Percentiles rank a stretch among this genome's conserved stretches.
Conservation (phyloP, 2,888 invertebrate genomes). For the Ischnus inquisitorius region DNA sequence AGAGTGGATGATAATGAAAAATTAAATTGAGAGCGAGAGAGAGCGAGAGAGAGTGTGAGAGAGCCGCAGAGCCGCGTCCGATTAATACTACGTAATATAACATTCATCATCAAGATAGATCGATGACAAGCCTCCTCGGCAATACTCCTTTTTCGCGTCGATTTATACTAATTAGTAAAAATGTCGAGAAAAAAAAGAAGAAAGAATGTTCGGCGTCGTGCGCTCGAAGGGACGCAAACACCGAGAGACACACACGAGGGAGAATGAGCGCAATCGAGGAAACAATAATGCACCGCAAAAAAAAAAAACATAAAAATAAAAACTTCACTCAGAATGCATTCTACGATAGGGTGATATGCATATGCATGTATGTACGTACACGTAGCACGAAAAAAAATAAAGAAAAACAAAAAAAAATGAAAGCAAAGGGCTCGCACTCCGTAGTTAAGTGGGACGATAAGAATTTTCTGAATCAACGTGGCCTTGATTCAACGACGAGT, state of each 20-base stretch:
- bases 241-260: slow-evolving; percentile 11
- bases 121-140: slow-evolving; percentile 22
- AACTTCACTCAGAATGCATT: slow-evolving; percentile 63
- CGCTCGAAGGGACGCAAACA: slow-evolving; percentile 6
- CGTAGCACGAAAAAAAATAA: slow-evolving; percentile 68
- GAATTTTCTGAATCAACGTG: slow-evolving; percentile 78
- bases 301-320: slow-evolving; percentile 20
- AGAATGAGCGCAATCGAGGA: slow-evolving; percentile 47
- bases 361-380: slow-evolving; percentile 77
- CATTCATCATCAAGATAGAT: slow-evolving; percentile 34
- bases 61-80: slow-evolving; percentile 38
- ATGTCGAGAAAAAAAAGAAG: slow-evolving; percentile 8
- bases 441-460: slow-evolving; percentile 71
- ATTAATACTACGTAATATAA: slow-evolving; percentile 25
- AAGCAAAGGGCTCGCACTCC: slow-evolving; percentile 61
- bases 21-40: slow-evolving; percentile 36
- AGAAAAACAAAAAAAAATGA: slow-evolving; percentile 49
- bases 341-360: slow-evolving; percentile 68
- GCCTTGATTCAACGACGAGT: slow-evolving; percentile 81
- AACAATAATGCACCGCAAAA: slow-evolving; percentile 65
- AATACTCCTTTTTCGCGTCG: slow-evolving; percentile 34
- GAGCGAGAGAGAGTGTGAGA: slow-evolving; percentile 25
- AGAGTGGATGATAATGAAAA: slow-evolving; percentile 47
- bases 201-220: not conserved
- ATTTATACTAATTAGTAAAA: slow-evolving; percentile 24